Evolutionary conservation across 2,113 vertebrate species (phyloP), one percentile per base, ranked within the genome.

Genomic region (Lophochroa leadbeateri): DNA sequence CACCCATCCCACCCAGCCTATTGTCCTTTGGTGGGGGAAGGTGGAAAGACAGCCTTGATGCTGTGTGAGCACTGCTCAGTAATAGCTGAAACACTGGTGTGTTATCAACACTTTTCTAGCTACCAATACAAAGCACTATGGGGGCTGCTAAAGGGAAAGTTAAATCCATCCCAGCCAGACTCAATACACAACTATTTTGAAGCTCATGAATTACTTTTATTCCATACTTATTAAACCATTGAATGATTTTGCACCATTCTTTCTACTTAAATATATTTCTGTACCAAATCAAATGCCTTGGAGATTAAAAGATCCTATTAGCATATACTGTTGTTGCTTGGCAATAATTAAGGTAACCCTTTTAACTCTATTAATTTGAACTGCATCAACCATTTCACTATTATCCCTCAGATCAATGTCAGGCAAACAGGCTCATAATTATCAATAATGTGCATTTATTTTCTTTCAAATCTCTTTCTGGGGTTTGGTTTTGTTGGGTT

Each of bases 331-430:
- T n/a, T 2, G 3, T 21, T 82, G 65, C 88, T 31, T 84, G 18
- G 31, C 37, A 91, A 84, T 68, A 94, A 93, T 58, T 92, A 91
- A 90, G 74, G 33, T 21, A 88, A 64, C 16, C 20, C 65, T 92
- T 92, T 84, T 89, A 96, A 82, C 24, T 83, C 65, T 94, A 78
- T 91, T 92, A 84, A 84, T 86, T 83, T 75, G 64, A 94, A 88
- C 27, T 64, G 27, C 41, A 63, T 87, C 55, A 84, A 78, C 16
- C 10, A 68, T 82, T 92, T 75, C 69, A 64, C 20, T 78, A 17
- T 21, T 84, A 37, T 63, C 60, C 35, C 53, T 4, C 0, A 90
- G 23, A 72, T 52, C 39, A 82, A 7, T 53, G 50, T 61, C 74
- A 70, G 46, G 35, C 15, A 90, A 83, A 88, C 8, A 86, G 46